Percentiles rank a stretch among this genome's conserved stretches.
Conservation (phyloP, 2,113 vertebrate genomes). For the Lonchura striata region DNA sequence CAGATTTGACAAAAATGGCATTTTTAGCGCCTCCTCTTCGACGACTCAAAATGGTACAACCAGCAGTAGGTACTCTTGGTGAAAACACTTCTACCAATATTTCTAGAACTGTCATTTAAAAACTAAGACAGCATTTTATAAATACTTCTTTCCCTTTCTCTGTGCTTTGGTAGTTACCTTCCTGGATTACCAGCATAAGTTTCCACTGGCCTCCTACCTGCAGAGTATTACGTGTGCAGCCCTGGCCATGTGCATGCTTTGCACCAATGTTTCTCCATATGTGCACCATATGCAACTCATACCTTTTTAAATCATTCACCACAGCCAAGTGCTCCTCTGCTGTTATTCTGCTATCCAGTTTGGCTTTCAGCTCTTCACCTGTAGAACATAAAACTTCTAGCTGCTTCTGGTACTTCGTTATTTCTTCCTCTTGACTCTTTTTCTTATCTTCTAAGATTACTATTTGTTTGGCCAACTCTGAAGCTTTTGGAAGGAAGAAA, state of each 20-base stretch:
- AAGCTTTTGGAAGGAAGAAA: conserved; percentile 70
- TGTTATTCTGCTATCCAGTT: conserved; percentile 71
- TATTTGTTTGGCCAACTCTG: conserved; percentile 83
- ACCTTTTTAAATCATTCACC: conserved; percentile 84
- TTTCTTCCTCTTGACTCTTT: conserved; percentile 74
- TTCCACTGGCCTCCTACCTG: not conserved
- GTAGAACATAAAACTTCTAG: conserved; percentile 64
- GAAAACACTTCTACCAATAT: not conserved
- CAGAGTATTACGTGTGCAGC: fast-evolving
- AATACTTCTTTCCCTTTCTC: not conserved
- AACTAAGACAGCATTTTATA: not conserved
- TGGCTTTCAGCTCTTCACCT: conserved; percentile 68
- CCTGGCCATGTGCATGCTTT: not conserved
- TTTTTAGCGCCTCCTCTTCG: not conserved
- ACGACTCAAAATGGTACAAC: not conserved
- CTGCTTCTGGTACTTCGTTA: conserved; percentile 72
- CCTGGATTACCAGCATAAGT: not conserved
- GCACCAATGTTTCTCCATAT: not conserved
- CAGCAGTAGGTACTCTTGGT: fast-evolving
- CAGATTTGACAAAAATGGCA: not conserved
- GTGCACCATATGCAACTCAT: not conserved
- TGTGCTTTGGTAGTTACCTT: not conserved
- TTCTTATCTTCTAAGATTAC: conserved; percentile 81
- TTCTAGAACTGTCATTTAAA: not conserved
- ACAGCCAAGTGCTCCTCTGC: conserved; percentile 79